Evolutionary conservation across 2,113 vertebrate species (phyloP).

Genomic region (Plotosus lineatus): DNA sequence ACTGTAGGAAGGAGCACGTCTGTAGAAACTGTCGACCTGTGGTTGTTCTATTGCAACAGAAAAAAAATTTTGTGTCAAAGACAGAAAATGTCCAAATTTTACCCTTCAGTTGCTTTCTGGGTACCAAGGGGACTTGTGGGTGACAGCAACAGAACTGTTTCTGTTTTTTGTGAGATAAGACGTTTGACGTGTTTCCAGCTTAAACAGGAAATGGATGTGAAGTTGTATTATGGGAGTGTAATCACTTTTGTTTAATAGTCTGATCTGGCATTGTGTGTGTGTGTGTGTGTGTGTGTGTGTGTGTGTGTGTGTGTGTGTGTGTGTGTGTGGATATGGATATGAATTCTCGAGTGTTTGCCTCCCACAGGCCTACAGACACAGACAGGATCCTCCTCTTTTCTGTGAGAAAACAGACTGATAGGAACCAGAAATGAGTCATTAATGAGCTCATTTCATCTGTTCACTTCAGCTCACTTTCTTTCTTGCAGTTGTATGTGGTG

Average conservation of each 20-base stretch:
- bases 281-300: constrained; percentile 11
- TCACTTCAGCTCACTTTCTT: constrained; percentile 7
- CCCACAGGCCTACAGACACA: constrained; percentile 35
- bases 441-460: constrained; percentile 42
- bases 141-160: neutral
- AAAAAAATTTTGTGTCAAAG: too few species aligned
- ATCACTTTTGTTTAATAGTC: constrained; percentile 39
- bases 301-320: constrained; percentile 9
- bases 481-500: constrained; percentile 11
- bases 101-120: neutral
- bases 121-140: neutral
- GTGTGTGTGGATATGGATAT: constrained; percentile 34
- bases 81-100: neutral
- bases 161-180: neutral
- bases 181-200: neutral
- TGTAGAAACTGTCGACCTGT: too few species aligned
- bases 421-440: constrained; percentile 40
- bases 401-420: constrained; percentile 34
- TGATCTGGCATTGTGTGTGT: constrained; percentile 29
- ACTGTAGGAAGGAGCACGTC: too few species aligned
- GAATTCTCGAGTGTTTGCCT: constrained; percentile 37
- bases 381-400: constrained; percentile 36
- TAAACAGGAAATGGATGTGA: constrained; percentile 38
- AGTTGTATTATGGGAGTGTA: constrained; percentile 40
- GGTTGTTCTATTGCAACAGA: too few species aligned